Evolutionary conservation across 1,140 invertebrate genomes (phyloP).

Genomic region (Delia radicum): DNA sequence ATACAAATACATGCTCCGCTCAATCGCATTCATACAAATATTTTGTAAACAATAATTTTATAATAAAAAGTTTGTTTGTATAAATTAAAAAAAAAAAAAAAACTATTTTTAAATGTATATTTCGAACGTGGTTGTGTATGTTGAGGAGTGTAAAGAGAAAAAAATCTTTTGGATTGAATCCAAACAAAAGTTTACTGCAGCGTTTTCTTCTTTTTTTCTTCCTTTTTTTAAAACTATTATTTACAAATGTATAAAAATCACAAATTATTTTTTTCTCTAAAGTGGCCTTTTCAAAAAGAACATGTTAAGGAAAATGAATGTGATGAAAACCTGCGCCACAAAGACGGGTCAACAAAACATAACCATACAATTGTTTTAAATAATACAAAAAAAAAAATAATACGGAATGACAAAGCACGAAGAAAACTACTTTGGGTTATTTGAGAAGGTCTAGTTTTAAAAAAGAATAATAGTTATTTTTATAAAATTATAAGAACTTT

Average conservation of each 20-base stretch:
- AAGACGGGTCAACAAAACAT: not conserved
- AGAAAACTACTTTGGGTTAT: not conserved
- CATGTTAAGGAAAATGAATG: not conserved
- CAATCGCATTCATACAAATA: not conserved
- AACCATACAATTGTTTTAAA: not conserved
- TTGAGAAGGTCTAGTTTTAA: not conserved
- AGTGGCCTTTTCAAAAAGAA: not conserved
- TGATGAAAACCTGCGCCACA: not conserved
- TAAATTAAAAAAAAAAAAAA: not conserved
- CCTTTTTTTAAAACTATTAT: no score
- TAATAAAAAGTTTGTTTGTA: not conserved
- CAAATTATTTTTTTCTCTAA: not conserved
- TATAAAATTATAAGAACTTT: no score
- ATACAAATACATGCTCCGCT: not conserved
- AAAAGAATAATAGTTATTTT: no score
- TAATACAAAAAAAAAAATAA: not conserved
- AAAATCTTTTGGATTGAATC: not conserved
- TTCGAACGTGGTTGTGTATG: not conserved
- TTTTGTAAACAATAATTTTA: not conserved
- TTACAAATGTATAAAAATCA: not conserved
- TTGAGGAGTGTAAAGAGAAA: not conserved
- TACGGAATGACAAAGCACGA: not conserved
- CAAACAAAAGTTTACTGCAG: conserved; percentile 4
- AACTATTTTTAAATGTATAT: not conserved
- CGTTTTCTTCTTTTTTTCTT: not conserved